These are phyloP conservation scores for Sebastes matsubarae DNA, from an alignment of 2,797 vertebrate genomes.

Conservation along the genomic window DNA sequence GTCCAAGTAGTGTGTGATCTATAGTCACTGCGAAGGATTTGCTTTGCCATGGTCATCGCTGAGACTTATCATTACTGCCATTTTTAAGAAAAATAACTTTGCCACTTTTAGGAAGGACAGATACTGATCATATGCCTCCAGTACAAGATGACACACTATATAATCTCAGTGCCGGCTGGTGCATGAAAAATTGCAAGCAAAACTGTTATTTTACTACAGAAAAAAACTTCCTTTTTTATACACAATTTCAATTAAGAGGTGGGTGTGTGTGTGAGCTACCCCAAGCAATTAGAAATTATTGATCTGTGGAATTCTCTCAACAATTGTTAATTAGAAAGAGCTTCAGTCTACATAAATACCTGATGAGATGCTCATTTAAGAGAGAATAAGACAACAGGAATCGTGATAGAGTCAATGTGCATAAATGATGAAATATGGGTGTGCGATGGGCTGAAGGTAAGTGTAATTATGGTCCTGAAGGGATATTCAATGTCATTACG, in stretches of 20 bases:
- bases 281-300: slow-evolving; percentile 58
- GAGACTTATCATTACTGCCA: background rate
- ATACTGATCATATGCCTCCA: background rate
- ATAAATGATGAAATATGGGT: slow-evolving; percentile 57
- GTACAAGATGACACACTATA: background rate
- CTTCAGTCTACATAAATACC: slow-evolving; percentile 40
- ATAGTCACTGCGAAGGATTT: background rate
- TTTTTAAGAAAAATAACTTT: slow-evolving; percentile 16
- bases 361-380: slow-evolving; percentile 44
- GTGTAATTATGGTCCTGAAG: slow-evolving; percentile 62
- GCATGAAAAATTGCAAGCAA: background rate
- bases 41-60: background rate
- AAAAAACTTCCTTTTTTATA: background rate
- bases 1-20: slow-evolving; percentile 26
- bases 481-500: slow-evolving; percentile 43
- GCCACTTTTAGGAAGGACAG: background rate
- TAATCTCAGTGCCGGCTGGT: background rate
- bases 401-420: slow-evolving; percentile 21
- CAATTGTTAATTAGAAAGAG: slow-evolving; percentile 42
- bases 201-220: background rate
- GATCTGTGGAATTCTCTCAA: slow-evolving; percentile 53
- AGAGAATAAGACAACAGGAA: slow-evolving; percentile 36
- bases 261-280: slow-evolving; percentile 16
- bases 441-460: slow-evolving; percentile 33
- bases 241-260: slow-evolving; percentile 27